Conservation (phyloP, 2,113 vertebrate genomes). For the Donacobius atricapilla region DNA sequence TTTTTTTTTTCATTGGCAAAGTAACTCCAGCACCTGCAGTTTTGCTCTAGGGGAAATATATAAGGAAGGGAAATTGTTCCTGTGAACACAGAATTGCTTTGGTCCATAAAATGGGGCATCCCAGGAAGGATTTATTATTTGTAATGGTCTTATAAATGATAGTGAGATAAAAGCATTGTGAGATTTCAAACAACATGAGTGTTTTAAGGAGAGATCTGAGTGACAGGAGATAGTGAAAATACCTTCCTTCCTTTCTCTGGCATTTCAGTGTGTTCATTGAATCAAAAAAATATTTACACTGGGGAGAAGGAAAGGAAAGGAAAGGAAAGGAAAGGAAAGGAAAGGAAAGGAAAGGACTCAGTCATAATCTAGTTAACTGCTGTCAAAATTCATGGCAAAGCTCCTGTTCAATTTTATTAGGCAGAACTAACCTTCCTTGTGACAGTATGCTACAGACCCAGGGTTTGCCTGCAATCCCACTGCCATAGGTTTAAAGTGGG, state of each 20-base stretch:
- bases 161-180: slow-evolving; percentile 15
- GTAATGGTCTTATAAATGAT: slow-evolving; percentile 14
- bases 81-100: slow-evolving; percentile 30
- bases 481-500: background rate
- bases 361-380: background rate
- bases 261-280: background rate
- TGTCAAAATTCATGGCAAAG: background rate
- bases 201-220: slow-evolving; percentile 6
- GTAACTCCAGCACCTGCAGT: background rate
- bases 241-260: background rate
- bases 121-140: slow-evolving; percentile 49
- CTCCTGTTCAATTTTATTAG: background rate
- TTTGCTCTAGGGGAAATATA: slow-evolving; percentile 27
- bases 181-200: slow-evolving; percentile 9
- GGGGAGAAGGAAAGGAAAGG: background rate
- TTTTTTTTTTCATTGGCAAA: background rate
- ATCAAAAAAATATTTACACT: background rate
- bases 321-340: no score
- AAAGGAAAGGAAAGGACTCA: background rate
- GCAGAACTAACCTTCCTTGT: background rate
- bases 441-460: background rate
- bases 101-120: slow-evolving; percentile 16
- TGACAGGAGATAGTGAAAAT: background rate
- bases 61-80: slow-evolving; percentile 32
- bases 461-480: background rate